phyloP scores from a whole-genome alignment of 2,797 vertebrate species.

The Parauchenoglanis ngamensis region DNA sequence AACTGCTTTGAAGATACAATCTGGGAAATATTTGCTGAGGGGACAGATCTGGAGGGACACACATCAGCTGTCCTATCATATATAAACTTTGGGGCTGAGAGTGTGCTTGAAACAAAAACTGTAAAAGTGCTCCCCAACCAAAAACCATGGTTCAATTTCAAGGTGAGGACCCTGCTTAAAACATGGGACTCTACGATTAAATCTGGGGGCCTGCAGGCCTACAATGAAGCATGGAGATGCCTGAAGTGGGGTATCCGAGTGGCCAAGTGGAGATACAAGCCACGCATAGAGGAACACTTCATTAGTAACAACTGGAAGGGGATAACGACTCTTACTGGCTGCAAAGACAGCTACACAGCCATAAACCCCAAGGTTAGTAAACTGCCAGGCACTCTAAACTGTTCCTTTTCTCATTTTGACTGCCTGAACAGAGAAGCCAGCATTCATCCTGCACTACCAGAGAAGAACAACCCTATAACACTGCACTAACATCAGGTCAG shows the following conservation, averaged over 20 bases:
- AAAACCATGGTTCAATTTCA: neutral
- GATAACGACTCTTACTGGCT: neutral
- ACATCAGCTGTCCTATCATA: neutral
- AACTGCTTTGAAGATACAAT: neutral
- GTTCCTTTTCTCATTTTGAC: neutral
- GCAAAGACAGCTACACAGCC: neutral
- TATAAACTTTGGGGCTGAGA: neutral
- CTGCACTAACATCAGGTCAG: neutral
- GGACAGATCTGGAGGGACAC: slow-evolving; percentile 6
- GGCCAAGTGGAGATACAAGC: neutral
- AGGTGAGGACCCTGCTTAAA: neutral
- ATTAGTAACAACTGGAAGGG: neutral
- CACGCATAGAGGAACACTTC: neutral
- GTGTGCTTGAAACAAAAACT: neutral
- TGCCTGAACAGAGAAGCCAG: neutral
- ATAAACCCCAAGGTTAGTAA: too few species aligned
- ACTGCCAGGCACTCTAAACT: neutral
- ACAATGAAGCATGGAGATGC: neutral
- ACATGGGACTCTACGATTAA: neutral
- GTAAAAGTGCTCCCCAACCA: neutral
- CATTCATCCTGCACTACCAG: neutral
- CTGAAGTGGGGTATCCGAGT: neutral
- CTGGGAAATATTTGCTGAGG: neutral
- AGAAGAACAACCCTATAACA: neutral
- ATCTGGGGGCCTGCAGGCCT: neutral